Percentiles rank a stretch among this genome's conserved stretches.
Conservation (phyloP, 1,140 invertebrate species). For the Tetramorium simillimum region DNA sequence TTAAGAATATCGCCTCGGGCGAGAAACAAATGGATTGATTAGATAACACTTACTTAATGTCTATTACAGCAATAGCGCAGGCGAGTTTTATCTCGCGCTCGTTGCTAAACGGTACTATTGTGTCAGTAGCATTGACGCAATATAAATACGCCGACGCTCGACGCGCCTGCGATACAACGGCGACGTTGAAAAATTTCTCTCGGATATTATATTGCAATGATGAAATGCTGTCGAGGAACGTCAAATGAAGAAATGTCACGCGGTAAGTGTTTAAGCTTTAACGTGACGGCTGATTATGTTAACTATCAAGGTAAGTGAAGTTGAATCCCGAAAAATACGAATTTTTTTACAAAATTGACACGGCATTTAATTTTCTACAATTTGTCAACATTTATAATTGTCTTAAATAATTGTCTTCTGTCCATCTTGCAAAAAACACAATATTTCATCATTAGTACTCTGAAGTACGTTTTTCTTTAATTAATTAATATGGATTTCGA, state of each 20-base stretch:
- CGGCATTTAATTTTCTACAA: too few relatives aligned
- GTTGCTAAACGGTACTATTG: conserved; percentile 5
- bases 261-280: neutral
- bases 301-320: neutral
- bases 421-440: too few relatives aligned
- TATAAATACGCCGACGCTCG: conserved; percentile 8
- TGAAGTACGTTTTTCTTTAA: too few relatives aligned
- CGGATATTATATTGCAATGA: neutral
- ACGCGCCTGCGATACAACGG: neutral
- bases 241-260: neutral
- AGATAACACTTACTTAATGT: neutral
- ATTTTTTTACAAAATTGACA: too few relatives aligned
- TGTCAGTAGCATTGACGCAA: conserved; percentile 23
- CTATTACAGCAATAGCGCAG: neutral
- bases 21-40: neutral
- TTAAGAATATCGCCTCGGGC: neutral
- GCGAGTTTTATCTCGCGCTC: conserved; percentile 1
- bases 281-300: neutral
- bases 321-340: too few relatives aligned
- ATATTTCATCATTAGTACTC: too few relatives aligned
- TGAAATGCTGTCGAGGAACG: neutral
- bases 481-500: too few relatives aligned
- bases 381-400: too few relatives aligned
- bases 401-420: too few relatives aligned
- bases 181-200: conserved; percentile 13